Conservation (phyloP, 2,797 vertebrate genomes). For the Parauchenoglanis punctatus region DNA sequence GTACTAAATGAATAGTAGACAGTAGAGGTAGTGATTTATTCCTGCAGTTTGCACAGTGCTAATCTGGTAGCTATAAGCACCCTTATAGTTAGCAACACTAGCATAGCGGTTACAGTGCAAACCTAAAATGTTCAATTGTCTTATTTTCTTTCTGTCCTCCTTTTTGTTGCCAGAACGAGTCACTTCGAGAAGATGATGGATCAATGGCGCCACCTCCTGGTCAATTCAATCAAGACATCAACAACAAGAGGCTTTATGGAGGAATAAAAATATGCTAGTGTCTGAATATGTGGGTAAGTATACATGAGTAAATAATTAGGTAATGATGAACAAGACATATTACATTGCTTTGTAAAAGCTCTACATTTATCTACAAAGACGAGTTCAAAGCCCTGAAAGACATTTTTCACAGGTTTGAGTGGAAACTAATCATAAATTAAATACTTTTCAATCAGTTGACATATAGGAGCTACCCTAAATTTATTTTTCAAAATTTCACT, state of each 20-base stretch:
- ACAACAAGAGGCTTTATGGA: too few species aligned
- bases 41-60: not conserved
- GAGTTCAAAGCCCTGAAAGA: too few species aligned
- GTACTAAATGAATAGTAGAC: not conserved
- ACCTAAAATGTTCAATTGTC: not conserved
- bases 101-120: not conserved
- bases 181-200: not conserved
- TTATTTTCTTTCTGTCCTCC: too few species aligned
- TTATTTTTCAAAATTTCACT: not conserved
- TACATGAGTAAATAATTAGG: not conserved
- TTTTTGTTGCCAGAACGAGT: not conserved
- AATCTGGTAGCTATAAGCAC: not conserved
- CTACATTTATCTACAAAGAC: too few species aligned
- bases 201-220: not conserved
- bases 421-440: not conserved
- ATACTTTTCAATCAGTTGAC: not conserved
- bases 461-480: not conserved
- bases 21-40: not conserved
- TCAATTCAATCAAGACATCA: not conserved
- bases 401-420: not conserved
- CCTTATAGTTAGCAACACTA: not conserved
- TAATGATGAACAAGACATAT: not conserved
- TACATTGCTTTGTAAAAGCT: not conserved
- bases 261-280: not conserved
- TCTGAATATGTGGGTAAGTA: not conserved